Conservation (phyloP, 1,140 invertebrate genomes). For the Trypoxylus dichotomus region DNA sequence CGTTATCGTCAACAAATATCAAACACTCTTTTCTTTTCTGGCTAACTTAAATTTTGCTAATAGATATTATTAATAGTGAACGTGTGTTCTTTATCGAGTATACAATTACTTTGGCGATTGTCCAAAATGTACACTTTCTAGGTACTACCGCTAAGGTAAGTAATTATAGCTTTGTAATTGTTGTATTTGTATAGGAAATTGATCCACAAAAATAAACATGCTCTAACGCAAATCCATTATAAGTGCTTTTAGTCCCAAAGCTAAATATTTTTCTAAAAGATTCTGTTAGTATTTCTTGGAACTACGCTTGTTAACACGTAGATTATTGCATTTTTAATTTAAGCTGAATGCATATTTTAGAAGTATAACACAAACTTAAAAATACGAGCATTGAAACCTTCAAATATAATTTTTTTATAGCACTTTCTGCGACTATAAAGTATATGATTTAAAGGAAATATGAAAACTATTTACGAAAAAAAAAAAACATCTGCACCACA, state of each 20-base stretch:
- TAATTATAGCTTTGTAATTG: background rate
- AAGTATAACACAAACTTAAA: too few relatives aligned
- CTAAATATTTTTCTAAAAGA: background rate
- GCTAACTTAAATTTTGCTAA: background rate
- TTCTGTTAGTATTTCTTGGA: background rate
- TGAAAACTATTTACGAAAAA: background rate
- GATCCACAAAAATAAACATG: background rate
- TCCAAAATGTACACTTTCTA: background rate
- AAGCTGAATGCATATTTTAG: too few relatives aligned
- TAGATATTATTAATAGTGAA: slow-evolving; percentile 4
- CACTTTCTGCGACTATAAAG: background rate
- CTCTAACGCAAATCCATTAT: background rate
- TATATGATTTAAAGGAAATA: background rate
- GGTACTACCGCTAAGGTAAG: background rate
- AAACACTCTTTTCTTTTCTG: background rate
- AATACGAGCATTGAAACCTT: too few relatives aligned
- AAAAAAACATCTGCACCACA: background rate
- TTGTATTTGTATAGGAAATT: background rate
- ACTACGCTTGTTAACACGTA: background rate
- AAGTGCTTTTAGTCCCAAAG: background rate
- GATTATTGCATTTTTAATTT: background rate
- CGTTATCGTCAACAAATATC: background rate
- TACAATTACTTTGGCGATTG: background rate
- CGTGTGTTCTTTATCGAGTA: background rate
- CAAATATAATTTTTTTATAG: background rate